These are phyloP conservation scores for Aurelia sp. DNA, from an alignment of 30 jellyfish, hydroid and myxozoan species.

Conservation along the genomic window DNA sequence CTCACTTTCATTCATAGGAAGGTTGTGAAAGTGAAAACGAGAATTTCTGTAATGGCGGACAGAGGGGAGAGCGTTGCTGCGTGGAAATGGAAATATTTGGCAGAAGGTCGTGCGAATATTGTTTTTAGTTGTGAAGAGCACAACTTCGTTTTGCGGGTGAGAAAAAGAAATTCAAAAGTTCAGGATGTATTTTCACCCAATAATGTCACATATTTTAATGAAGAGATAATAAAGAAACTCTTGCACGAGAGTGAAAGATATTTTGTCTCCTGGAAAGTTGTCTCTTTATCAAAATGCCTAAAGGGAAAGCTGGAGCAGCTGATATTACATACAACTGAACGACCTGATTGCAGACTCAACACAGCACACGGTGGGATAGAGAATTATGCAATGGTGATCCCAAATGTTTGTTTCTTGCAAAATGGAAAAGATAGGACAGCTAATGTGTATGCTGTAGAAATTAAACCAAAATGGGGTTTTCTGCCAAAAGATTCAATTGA, in stretches of 20 bases:
- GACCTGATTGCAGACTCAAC: conserved; percentile 42
- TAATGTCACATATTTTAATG: neutral
- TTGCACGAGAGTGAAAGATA: conserved; percentile 25
- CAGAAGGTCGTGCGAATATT: conserved; percentile 85
- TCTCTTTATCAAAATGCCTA: conserved; percentile 3
- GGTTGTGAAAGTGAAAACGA: too few species aligned
- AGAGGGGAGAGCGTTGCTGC: neutral
- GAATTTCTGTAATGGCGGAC: too few species aligned
- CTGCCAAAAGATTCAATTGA: conserved; percentile 29
- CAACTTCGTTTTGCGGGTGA: conserved; percentile 48
- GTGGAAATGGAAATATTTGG: conserved; percentile 73
- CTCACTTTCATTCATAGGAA: too few species aligned
- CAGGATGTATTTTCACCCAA: neutral
- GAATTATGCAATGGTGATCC: conserved; percentile 25
- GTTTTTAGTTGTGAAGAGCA: conserved; percentile 37
- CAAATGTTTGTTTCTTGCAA: conserved; percentile 51
- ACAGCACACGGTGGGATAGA: neutral
- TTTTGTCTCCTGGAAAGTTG: conserved; percentile 5
- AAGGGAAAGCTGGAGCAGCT: neutral
- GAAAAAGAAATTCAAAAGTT: conserved; percentile 19
- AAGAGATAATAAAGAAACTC: conserved; percentile 19
- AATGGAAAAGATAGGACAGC: neutral
- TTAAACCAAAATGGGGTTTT: conserved; percentile 95
- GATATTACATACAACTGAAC: neutral
- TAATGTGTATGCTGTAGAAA: conserved; percentile 64